Base-by-base conservation (phyloP, 2,113 vertebrate species). In the Cynoglossus semilaevis region DNA sequence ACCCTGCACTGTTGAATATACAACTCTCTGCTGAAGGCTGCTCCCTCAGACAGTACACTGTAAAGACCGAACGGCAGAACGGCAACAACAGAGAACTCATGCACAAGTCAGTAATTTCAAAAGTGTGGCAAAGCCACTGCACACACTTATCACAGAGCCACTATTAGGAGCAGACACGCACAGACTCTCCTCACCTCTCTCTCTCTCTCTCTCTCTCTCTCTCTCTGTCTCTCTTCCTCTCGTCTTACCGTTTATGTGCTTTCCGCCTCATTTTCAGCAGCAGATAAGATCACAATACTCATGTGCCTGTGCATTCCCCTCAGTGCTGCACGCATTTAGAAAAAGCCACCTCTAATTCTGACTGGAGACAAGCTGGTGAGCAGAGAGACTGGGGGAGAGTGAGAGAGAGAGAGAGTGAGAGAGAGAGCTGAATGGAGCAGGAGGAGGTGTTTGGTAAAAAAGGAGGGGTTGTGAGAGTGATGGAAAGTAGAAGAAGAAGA, bases 191-290 rank as follows among this genome's bases (percentile, higher is more conserved):
- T 29, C 22, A 29, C 22, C 22, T 6, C 22, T 29, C 22, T 29
- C 22, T 29, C 22, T 29, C 22, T 6, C 22, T 4, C 22, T 6
- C 22, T 51, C 15, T 54, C 54, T 63, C 67, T 64, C 40, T 63
- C 44, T n/a, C n/a, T n/a, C n/a, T n/a, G n/a, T 65, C 45, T 52
- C 58, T 51, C 15, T 54, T 54, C 63, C 67, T 64, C 40, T 63
- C 44, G 50, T 58, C 88, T 91, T 88, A 90, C 89, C 87, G 84
- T 89, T 83, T 86, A 74, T 72, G 41, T 55, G 85, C 77, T 82
- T 88, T 88, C 67, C 73, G 82, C 77, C 69, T 90, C 88, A 91
- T 91, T 80, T 85, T 89, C 76, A 74, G 79, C 60, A 58, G 79
- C 60, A 58, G 79, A 79, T 84, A 77, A 58, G 70, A 80, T 84